Base-by-base conservation (phyloP, 2,113 vertebrate genomes). In the Mystacornis crossleyi region DNA sequence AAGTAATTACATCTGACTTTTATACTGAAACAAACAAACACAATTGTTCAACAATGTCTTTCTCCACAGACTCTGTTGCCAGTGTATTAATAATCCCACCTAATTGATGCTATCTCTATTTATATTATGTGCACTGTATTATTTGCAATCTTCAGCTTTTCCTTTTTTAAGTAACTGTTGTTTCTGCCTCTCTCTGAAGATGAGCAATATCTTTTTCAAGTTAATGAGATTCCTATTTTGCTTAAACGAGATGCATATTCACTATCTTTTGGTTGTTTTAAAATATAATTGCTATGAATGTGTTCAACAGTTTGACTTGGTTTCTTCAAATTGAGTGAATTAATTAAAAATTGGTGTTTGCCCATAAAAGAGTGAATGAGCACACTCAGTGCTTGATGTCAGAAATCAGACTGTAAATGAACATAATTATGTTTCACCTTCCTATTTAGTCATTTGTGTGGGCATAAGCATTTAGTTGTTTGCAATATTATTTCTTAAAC, bases 371-470 rank as follows among this genome's bases (percentile, higher is more conserved):
- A 95, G 24, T 60, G 75, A 90, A 91, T 64, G 86, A 95, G 53
- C 38, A 92, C 50, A 86, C 51, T 86, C 47, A 86, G 54, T 82
- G 48, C 93, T 95, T 90, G 85, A 77, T 96, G 78, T 91, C 67
- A 90, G 88, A 95, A 89, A 92, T 84, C 81, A 84, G 94, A 90
- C 86, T 88, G 55, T 79, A 92, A 96, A 81, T 91, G 65, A 95
- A 89, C 74, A 82, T 90, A 95, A 89, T 90, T 91, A 57, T 92
- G 64, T 96, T 97, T 96, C 86, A 96, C 90, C 84, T 96, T 95
- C 71, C 84, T 86, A 94, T 94, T 96, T 96, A 89, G 75, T 95
- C 47, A 74, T 90, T 91, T 93, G n/a, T 90, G 74, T 86, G 89
- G 86, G 83, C 58, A 86, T 87, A 94, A 85, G 47, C 71, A 74